These are phyloP conservation scores for Atta cephalotes DNA, from an alignment of 1,140 invertebrate species.

Conservation along the genomic window DNA sequence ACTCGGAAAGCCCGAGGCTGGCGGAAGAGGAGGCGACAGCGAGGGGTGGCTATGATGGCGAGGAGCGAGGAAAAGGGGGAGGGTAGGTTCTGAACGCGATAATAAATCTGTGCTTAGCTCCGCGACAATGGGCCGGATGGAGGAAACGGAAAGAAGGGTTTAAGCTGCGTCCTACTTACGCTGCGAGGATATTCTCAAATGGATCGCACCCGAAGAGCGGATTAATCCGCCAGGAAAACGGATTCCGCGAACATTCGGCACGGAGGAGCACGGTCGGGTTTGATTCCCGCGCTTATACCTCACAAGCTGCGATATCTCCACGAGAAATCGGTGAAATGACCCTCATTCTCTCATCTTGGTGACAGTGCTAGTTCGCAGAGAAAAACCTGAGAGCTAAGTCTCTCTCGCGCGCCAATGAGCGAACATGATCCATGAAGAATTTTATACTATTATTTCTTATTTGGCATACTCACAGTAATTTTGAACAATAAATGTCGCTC, in stretches of 20 bases:
- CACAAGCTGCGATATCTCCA: conserved; percentile 13
- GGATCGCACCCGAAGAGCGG: conserved; percentile 74
- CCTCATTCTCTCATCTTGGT: conserved; percentile 16
- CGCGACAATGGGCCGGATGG: conserved; percentile 77
- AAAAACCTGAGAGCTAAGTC: conserved; percentile 7
- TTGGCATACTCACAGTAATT: neutral
- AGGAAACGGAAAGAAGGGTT: conserved; percentile 79
- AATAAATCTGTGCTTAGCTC: conserved; percentile 82
- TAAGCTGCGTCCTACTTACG: conserved; percentile 79
- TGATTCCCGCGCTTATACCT: conserved; percentile 63
- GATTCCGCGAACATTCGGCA: conserved; percentile 70
- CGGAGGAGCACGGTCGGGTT: conserved; percentile 55
- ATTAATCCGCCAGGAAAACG: conserved; percentile 76
- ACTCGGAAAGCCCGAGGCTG: conserved; percentile 55
- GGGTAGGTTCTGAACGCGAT: conserved; percentile 74
- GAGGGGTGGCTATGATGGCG: conserved; percentile 44
- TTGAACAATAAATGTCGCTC: neutral
- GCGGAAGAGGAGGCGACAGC: conserved; percentile 23
- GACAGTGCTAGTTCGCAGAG: neutral
- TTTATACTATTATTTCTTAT: neutral
- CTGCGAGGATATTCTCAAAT: conserved; percentile 78
- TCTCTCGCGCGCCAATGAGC: neutral
- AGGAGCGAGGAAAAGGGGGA: conserved; percentile 14
- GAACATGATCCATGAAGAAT: neutral
- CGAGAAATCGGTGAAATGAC: conserved; percentile 38